Base-by-base conservation (phyloP, 2,888 invertebrate species). In the Drosophila sordidapex region DNA sequence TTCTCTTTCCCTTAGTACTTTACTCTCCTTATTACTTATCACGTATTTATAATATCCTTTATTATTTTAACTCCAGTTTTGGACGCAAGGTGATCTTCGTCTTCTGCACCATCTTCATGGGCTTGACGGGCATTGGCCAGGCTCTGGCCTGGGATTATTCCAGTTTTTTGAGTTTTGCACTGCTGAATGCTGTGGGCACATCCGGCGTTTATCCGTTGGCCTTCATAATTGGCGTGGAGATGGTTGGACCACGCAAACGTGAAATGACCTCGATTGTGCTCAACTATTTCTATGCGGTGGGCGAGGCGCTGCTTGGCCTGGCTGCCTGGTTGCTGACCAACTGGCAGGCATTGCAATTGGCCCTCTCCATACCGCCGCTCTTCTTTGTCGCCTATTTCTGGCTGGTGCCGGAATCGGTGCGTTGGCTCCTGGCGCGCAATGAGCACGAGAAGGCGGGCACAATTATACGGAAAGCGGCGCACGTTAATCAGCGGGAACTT, bases 241-340 rank as follows among this genome's bases (percentile, higher is more conserved):
- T 95, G 93, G 95, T 95, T 49, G 95, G 95, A 1, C 94, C 94
- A 21, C 93, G 93, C 35, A 95, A 94, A 84, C 93, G 95, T 13
- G 95, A 95, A 90, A 93, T 95, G 90, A 95, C 95, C 43, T 95
- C 95, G 35, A 94, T 95, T 46, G 94, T 95, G 33, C 92, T 95
- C 56, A 95, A 95, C 86, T 95, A 95, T 84, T 95, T 95, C 85
- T 95, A 95, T 90, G 95, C 95, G 0, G 80, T 95, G 53, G 96
- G 96, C 6, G 95, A 95, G 91, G 95, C 95, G 0, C 75, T 94
- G 4, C 94, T 96, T 8, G 95, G 95, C 0, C 89, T 95, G 4
- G 91, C 94, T 0, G 95, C 95, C 18, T 95, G 95, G 94, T 87
- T 94, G n/a, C 91, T 94, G 2, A 92, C 93, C 71, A 94, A 95